Evolutionary conservation across 2,113 vertebrate species (phyloP).

Genomic region (Colossoma macropomum): DNA sequence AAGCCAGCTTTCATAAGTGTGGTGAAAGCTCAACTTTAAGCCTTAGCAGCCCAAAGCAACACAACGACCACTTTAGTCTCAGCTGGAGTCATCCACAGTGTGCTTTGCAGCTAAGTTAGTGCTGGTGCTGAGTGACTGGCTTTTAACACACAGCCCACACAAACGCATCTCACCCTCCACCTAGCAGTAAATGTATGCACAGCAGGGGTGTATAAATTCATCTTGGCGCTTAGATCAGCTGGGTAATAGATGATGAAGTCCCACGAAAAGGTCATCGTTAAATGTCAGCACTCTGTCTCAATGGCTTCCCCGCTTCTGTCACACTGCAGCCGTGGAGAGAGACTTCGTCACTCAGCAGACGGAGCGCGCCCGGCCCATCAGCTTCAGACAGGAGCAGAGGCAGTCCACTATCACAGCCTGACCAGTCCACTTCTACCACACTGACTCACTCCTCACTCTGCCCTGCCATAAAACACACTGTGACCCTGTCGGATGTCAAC

Average conservation of each 20-base stretch:
- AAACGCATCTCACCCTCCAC: conserved; percentile 48
- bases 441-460: conserved; percentile 16
- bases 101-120: conserved; percentile 28
- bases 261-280: conserved; percentile 63
- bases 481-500: background rate
- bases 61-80: background rate
- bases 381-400: conserved; percentile 31
- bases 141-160: conserved; percentile 37
- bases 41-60: background rate
- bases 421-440: conserved; percentile 23
- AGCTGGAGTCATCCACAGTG: conserved; percentile 38
- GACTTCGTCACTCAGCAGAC: conserved; percentile 33
- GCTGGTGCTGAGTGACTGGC: conserved; percentile 46
- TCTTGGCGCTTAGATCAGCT: conserved; percentile 42
- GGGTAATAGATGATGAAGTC: conserved; percentile 61
- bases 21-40: background rate
- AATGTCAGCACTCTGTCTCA: conserved; percentile 64
- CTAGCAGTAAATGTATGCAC: conserved; percentile 59
- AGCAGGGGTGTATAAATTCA: conserved; percentile 56
- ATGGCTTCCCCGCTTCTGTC: conserved; percentile 53
- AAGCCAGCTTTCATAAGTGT: background rate
- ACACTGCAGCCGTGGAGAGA: conserved; percentile 32
- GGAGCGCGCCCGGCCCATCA: conserved; percentile 27
- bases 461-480: conserved; percentile 15
- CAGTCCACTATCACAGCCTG: conserved; percentile 35